These are phyloP conservation scores for Orthosia cruda DNA, from an alignment of 2,888 invertebrate species.

Conservation along the genomic window DNA sequence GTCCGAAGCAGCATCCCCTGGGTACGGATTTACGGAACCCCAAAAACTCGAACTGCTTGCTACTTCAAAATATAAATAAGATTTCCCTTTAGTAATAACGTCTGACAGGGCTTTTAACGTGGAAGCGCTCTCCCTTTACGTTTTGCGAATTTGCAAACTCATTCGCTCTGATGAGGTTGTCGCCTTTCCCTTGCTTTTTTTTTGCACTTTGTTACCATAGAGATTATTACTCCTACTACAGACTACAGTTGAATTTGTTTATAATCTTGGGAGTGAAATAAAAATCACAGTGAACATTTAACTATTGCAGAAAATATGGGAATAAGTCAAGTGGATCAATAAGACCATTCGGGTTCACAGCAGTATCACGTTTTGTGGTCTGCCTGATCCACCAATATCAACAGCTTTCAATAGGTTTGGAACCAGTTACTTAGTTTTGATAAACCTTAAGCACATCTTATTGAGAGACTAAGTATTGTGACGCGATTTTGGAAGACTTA, in stretches of 20 bases:
- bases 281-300: not conserved
- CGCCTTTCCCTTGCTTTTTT: constrained; percentile 23
- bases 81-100: constrained; percentile 28
- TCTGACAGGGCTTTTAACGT: constrained; percentile 28
- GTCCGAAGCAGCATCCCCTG: not conserved
- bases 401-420: not conserved
- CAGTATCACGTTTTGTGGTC: not conserved
- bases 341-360: not conserved
- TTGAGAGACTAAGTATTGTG: not conserved
- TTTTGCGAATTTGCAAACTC: constrained; percentile 47
- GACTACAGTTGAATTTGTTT: not conserved
- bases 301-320: no score
- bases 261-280: not conserved
- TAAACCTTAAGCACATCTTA: not conserved
- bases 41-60: not conserved
- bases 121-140: constrained; percentile 30
- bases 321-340: not conserved
- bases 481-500: not conserved
- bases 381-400: not conserved
- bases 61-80: constrained; percentile 37
- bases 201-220: not conserved
- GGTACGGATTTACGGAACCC: constrained; percentile 6
- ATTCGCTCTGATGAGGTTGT: constrained; percentile 43
- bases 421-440: no score
- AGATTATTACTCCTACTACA: not conserved